Conservation (phyloP, 1,140 invertebrate genomes). For the Sycophila sp. region DNA sequence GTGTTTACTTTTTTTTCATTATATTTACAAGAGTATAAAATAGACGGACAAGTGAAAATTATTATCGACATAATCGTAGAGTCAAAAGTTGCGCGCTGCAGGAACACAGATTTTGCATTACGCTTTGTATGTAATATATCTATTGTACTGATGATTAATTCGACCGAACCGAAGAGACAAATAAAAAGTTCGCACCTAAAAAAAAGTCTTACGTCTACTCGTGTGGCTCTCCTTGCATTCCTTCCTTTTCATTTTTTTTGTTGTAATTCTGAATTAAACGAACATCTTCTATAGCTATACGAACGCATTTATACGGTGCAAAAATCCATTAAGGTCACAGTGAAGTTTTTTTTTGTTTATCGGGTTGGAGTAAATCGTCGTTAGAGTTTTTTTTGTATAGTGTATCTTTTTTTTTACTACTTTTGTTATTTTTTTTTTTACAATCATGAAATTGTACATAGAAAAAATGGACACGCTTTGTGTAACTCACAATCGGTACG, state of each 20-base stretch:
- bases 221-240: no score
- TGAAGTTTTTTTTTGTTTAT: background rate
- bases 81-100: background rate
- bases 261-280: background rate
- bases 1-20: no score
- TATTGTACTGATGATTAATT: background rate
- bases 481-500: background rate
- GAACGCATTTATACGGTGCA: background rate
- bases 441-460: slow-evolving; percentile 21
- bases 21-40: slow-evolving; percentile 54
- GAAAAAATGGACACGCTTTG: slow-evolving; percentile 34
- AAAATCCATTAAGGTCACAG: background rate
- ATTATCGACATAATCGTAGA: slow-evolving; percentile 4
- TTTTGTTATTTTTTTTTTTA: slow-evolving; percentile 11
- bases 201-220: no score
- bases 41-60: slow-evolving; percentile 33
- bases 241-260: background rate
- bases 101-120: slow-evolving; percentile 1
- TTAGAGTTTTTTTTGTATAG: no score
- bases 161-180: no score
- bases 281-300: background rate
- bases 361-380: no score
- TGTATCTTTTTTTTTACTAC: no score
- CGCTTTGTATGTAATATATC: background rate
- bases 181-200: no score